Evolutionary conservation across 2,888 invertebrate genomes (phyloP).

Genomic region (Acronicta alni): DNA sequence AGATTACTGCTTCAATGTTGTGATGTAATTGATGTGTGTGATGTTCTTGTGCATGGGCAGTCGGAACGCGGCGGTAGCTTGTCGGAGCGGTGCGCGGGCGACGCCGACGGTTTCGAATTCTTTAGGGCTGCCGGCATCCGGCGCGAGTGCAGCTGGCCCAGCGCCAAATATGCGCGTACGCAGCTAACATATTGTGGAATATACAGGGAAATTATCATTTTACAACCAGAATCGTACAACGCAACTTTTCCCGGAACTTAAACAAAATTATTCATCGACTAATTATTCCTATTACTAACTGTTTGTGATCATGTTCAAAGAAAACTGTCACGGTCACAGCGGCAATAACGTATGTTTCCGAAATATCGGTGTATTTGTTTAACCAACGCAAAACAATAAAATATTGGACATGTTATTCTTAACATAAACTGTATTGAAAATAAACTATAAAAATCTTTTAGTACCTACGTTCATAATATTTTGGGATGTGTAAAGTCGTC

Average conservation of each 20-base stretch:
- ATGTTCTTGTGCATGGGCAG: constrained; percentile 12
- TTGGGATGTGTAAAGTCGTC: neutral
- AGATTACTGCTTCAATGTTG: constrained; percentile 5
- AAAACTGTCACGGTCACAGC: constrained; percentile 48
- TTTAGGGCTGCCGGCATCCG: constrained; percentile 73
- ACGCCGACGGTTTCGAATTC: constrained; percentile 52
- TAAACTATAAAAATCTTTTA: constrained; percentile 18
- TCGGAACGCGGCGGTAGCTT: constrained; percentile 24
- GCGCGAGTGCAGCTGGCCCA: constrained; percentile 78
- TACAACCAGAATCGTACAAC: constrained; percentile 64
- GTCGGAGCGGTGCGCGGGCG: constrained; percentile 18
- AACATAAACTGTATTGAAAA: constrained; percentile 19
- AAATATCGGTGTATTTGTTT: constrained; percentile 35
- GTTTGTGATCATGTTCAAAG: constrained; percentile 58
- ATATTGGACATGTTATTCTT: constrained; percentile 32
- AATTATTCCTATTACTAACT: constrained; percentile 52
- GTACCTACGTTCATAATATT: constrained; percentile 1
- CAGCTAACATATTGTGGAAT: constrained; percentile 75
- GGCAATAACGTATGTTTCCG: constrained; percentile 38
- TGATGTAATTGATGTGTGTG: constrained; percentile 9
- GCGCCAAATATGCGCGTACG: constrained; percentile 74
- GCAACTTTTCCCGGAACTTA: constrained; percentile 61
- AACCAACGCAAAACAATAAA: constrained; percentile 32
- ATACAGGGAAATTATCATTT: constrained; percentile 68
- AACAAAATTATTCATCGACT: constrained; percentile 54